Percentiles rank a stretch among this genome's conserved stretches.
Conservation (phyloP, 2,888 invertebrate genomes). For the Synanthedon formicaeformis region DNA sequence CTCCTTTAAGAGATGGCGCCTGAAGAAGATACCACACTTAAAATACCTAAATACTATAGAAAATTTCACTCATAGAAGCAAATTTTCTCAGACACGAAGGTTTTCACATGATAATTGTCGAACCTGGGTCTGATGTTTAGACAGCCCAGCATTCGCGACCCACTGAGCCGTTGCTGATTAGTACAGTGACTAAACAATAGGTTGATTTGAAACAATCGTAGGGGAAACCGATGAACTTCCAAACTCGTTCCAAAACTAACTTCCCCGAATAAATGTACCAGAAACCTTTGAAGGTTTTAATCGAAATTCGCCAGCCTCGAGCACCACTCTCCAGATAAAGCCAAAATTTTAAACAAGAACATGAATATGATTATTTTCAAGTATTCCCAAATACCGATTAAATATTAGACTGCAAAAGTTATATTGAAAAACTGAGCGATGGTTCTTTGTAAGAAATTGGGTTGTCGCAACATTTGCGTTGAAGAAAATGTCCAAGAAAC, state of each 20-base stretch:
- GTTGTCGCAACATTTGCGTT: no score
- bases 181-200: no score
- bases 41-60: no score
- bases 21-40: no score
- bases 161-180: no score
- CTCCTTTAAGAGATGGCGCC: no score
- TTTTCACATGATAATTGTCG: no score
- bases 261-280: slow-evolving; percentile 52
- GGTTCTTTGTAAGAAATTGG: background rate
- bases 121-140: no score
- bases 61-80: no score
- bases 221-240: slow-evolving; percentile 25
- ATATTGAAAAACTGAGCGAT: background rate
- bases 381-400: slow-evolving; percentile 3
- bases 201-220: slow-evolving; percentile 17
- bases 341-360: slow-evolving; percentile 30
- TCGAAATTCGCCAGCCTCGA: slow-evolving; percentile 31
- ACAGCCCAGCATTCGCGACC: no score
- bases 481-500: no score
- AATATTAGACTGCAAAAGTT: background rate
- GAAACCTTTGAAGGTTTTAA: slow-evolving; percentile 51
- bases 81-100: no score
- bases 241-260: slow-evolving; percentile 42
- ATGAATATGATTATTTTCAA: slow-evolving; percentile 24
- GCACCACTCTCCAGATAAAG: slow-evolving; percentile 30